phyloP scores from a whole-genome alignment of 1,140 invertebrate genomes.

The Eurosta solidaginis region DNA sequence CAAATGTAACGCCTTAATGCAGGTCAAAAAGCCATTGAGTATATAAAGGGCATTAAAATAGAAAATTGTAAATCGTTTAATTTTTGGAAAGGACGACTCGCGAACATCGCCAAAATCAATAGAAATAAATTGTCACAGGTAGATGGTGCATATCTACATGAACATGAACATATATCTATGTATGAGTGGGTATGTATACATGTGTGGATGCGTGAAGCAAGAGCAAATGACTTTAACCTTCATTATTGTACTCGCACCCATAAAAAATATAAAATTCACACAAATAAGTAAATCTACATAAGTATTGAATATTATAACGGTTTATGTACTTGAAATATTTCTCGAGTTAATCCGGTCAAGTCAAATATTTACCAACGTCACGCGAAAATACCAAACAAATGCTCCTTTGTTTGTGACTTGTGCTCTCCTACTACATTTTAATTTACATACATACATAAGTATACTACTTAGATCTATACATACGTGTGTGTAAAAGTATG shows the following conservation, averaged over 20 bases:
- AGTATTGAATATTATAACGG: neutral
- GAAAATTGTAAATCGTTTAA: too few relatives aligned
- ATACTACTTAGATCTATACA: too few relatives aligned
- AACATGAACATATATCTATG: neutral
- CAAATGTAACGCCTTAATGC: neutral
- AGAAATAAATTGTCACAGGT: too few relatives aligned
- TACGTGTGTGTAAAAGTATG: too few relatives aligned
- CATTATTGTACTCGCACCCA: neutral
- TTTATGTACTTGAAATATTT: neutral
- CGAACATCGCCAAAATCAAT: too few relatives aligned
- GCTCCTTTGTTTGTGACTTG: neutral
- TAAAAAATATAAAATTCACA: neutral
- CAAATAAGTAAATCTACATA: neutral
- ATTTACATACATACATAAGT: neutral
- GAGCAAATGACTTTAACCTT: constrained; percentile 5
- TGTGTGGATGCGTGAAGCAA: neutral
- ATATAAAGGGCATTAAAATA: too few relatives aligned
- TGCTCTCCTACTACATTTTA: neutral
- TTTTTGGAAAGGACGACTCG: too few relatives aligned
- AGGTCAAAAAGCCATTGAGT: neutral
- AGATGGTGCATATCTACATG: too few relatives aligned
- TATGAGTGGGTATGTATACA: neutral
- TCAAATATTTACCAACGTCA: constrained; percentile 1
- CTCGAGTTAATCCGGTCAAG: constrained; percentile 17
- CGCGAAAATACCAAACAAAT: constrained; percentile 8